Evolutionary conservation across 2,113 vertebrate genomes (phyloP).

Genomic region (Melanostigma gelatinosum): DNA sequence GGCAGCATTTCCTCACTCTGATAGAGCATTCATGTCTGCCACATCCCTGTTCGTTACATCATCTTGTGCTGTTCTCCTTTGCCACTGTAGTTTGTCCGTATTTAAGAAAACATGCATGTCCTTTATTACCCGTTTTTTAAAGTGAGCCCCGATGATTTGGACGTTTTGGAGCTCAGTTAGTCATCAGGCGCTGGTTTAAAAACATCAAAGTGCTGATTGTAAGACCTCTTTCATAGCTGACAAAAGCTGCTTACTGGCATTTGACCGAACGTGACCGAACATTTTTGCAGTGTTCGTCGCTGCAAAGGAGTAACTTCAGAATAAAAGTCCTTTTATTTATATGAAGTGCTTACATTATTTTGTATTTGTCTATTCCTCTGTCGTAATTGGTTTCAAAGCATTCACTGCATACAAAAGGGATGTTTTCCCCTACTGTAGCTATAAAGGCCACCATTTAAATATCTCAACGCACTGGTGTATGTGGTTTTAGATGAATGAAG

Average conservation of each 20-base stretch:
- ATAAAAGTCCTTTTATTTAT: background rate
- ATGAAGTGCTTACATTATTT: background rate
- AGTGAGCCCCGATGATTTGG: background rate
- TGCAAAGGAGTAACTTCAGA: background rate
- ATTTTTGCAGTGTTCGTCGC: background rate
- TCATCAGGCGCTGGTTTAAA: background rate
- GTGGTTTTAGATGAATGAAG: background rate
- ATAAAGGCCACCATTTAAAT: background rate
- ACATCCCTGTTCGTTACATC: background rate
- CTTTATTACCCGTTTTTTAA: background rate
- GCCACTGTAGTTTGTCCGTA: background rate
- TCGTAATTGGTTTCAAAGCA: background rate
- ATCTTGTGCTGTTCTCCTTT: background rate
- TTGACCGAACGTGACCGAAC: background rate
- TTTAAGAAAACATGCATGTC: background rate
- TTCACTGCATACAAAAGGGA: background rate
- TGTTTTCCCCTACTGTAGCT: background rate
- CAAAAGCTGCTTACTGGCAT: conserved; percentile 12
- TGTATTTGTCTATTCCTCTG: background rate
- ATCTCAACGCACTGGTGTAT: background rate
- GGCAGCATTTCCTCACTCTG: conserved; percentile 4
- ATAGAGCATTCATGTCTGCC: background rate
- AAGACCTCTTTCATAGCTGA: conserved; percentile 2
- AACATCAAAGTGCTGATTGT: background rate
- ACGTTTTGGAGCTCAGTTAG: conserved; percentile 2